Percentiles rank a stretch among this genome's conserved stretches.
These are phyloP conservation scores for Limnephilus rhombicus DNA, from an alignment of 2,888 invertebrate genomes.

Conservation along the genomic window DNA sequence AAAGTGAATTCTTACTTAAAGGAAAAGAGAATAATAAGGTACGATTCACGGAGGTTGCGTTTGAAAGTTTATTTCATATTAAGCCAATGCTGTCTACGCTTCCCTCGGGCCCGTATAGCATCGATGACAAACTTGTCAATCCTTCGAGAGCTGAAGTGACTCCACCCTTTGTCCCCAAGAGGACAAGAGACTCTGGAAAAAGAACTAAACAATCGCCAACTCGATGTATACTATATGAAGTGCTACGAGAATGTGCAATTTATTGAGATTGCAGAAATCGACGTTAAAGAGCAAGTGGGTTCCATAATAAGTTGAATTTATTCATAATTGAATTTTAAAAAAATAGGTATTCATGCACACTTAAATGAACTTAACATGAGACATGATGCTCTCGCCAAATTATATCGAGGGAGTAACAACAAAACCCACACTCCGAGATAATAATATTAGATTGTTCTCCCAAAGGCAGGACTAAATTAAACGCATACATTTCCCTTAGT, in stretches of 20 bases:
- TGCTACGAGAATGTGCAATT: background rate
- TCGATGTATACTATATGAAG: background rate
- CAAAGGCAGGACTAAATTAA: slow-evolving; percentile 4
- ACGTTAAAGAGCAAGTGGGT: background rate
- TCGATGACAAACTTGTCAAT: background rate
- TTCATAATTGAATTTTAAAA: background rate
- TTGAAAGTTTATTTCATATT: too few relatives aligned
- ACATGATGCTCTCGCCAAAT: background rate
- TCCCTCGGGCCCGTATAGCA: background rate
- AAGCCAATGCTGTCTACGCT: too few relatives aligned
- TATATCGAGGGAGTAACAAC: background rate
- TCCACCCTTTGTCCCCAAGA: background rate
- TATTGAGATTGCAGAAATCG: background rate
- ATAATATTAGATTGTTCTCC: background rate
- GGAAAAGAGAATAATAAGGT: too few relatives aligned
- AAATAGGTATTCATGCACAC: background rate
- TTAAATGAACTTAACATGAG: background rate
- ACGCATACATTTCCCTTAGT: slow-evolving; percentile 29
- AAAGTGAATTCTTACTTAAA: too few relatives aligned
- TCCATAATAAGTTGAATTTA: background rate
- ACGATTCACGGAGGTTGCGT: too few relatives aligned
- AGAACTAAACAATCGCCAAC: background rate
- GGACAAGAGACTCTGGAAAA: background rate
- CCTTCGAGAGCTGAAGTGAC: background rate
- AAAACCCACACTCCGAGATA: background rate